Base-by-base conservation (phyloP, 1,140 invertebrate genomes). In the Tetramorium alpestre region DNA sequence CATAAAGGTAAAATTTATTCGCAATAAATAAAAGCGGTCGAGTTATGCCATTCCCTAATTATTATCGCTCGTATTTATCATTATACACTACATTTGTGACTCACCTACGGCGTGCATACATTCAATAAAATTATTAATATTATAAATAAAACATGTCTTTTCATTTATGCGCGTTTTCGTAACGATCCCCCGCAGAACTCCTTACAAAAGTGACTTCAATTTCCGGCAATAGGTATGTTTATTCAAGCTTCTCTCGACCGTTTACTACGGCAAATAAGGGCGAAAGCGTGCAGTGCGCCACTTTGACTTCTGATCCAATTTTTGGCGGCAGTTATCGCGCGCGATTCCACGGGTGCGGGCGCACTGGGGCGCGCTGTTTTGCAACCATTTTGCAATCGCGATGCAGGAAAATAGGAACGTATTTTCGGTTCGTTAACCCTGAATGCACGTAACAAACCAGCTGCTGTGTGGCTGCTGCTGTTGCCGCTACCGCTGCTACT, bases 361-460 rank as follows among this genome's bases (percentile, higher is more conserved):
- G 72, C 25, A 8, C n/a, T 22, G 51, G 22, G 25, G 28, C 64
- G 38, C 64, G 38, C 10, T 13, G 44, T 88, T 88, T 84, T 28
- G 78, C 70, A 85, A 88, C 67, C 51, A 33, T 41, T 49, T 33
- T 25, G 65, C 58, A 78, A 85, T 25, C 49, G 67, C 38, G 41
- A 49, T 49, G 67, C 58, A 54, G 41, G 58, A 33, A 85, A 85
- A 85, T 60, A 73, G 18, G 69, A 64, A 28, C 25, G 47, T n/a
- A 85, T 65, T 78, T 62, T 82, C 38, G 76, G 65, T 84, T 85
- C 69, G 67, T 88, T 88, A 84, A 88, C 62, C 60, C 70, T 70
- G 87, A 85, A 85, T n/a, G n/a, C 69, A 65, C 62, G 88, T 89
- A 89, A 89, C 70, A 77, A 87, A 89, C 80, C 80, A 65, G 73